phyloP scores from a whole-genome alignment of 2,797 vertebrate genomes.

The Paguma larvata region DNA sequence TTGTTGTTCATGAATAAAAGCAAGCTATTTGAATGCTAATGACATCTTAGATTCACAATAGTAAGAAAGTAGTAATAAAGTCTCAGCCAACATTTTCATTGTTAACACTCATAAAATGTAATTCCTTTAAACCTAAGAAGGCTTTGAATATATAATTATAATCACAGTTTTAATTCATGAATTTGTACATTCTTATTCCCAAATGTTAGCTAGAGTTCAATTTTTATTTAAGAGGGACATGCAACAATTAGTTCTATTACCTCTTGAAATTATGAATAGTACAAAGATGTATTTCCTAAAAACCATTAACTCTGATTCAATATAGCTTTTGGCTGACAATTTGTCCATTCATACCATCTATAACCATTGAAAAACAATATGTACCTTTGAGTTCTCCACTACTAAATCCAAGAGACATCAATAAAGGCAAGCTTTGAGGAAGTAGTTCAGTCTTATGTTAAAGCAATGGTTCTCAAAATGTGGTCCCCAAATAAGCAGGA shows the following conservation, averaged over 20 bases:
- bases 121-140: not conserved
- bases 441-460: not conserved
- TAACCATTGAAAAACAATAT: not conserved
- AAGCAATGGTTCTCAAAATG: not conserved
- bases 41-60: not conserved
- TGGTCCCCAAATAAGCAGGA: not conserved
- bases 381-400: not conserved
- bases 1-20: not conserved
- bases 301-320: not conserved
- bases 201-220: not conserved
- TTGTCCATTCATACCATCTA: not conserved
- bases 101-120: not conserved
- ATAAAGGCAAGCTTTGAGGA: not conserved
- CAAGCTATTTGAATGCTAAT: not conserved
- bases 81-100: not conserved
- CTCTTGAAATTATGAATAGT: not conserved
- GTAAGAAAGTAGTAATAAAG: not conserved
- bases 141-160: not conserved
- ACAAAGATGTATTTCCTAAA: not conserved
- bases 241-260: not conserved
- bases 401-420: not conserved
- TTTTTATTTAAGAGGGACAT: not conserved
- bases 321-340: not conserved
- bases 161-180: conserved; percentile 18
- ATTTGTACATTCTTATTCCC: not conserved